Percentiles rank a stretch among this genome's conserved stretches.
phyloP scores from a whole-genome alignment of 2,797 vertebrate species.

The Cyprinodon diabolis region DNA sequence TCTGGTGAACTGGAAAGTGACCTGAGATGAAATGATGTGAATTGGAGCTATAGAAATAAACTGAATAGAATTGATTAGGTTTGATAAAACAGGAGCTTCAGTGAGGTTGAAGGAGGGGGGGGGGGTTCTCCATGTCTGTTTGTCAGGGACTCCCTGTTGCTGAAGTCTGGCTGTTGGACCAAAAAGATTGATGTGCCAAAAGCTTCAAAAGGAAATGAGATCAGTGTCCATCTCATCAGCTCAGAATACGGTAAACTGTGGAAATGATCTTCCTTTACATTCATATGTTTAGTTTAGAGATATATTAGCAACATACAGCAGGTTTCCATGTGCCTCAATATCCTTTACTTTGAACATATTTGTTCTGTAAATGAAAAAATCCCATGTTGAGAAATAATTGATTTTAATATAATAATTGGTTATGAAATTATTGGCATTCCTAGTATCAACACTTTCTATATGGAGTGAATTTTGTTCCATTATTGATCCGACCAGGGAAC shows the following conservation, averaged over 20 bases:
- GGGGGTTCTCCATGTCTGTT: constrained; percentile 17
- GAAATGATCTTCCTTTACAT: background rate
- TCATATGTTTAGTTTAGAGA: no score
- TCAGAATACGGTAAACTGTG: constrained; percentile 90
- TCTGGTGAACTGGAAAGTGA: no score
- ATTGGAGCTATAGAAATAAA: no score
- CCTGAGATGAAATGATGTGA: no score
- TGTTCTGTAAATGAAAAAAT: background rate
- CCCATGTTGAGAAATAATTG: no score
- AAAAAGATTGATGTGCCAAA: constrained; percentile 91
- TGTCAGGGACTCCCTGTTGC: constrained; percentile 86
- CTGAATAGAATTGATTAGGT: no score
- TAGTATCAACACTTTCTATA: no score
- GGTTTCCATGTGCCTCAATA: background rate
- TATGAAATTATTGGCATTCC: no score
- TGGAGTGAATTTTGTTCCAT: no score
- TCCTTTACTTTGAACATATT: background rate
- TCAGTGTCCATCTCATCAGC: constrained; percentile 93
- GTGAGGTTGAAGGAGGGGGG: background rate
- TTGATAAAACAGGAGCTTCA: constrained; percentile 5
- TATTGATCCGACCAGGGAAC: no score
- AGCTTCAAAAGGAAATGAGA: constrained; percentile 84
- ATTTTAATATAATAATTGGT: no score
- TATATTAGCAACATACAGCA: no score
- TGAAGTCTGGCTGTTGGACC: constrained; percentile 88